Conservation (phyloP, 1,140 invertebrate species). For the Drosophila insularis region DNA sequence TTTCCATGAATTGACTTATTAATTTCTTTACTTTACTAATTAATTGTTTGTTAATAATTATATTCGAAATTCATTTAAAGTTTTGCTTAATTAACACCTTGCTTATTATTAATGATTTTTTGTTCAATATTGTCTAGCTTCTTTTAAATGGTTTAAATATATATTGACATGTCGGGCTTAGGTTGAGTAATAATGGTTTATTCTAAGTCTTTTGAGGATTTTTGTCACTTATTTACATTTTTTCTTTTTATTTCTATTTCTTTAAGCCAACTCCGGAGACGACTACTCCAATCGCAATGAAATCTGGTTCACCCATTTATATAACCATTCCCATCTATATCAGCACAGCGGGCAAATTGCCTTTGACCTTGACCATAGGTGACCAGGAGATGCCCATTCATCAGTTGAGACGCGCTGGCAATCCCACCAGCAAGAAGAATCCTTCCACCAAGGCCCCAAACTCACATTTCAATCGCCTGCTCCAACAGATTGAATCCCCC, state of each 20-base stretch:
- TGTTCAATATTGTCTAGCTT: too few species aligned
- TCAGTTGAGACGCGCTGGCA: constrained; percentile 11
- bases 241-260: not conserved
- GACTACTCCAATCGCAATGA: not conserved
- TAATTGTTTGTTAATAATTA: too few species aligned
- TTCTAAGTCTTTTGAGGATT: too few species aligned
- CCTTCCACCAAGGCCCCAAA: constrained; percentile 56
- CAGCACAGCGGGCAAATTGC: constrained; percentile 48
- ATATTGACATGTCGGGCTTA: too few species aligned
- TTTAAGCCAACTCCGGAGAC: not conserved
- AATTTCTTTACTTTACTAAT: too few species aligned
- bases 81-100: too few species aligned
- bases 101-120: too few species aligned
- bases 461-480: constrained; percentile 60
- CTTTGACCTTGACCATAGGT: constrained; percentile 55
- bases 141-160: too few species aligned
- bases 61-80: too few species aligned
- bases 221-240: too few species aligned
- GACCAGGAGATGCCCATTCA: constrained; percentile 55
- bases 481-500: constrained; percentile 47
- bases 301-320: constrained; percentile 49
- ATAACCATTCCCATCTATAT: constrained; percentile 77
- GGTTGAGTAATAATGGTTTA: too few species aligned
- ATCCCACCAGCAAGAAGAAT: constrained; percentile 4
- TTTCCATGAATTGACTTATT: too few species aligned